Conservation (phyloP, 2,113 vertebrate genomes). For the Zosterops japonicus region DNA sequence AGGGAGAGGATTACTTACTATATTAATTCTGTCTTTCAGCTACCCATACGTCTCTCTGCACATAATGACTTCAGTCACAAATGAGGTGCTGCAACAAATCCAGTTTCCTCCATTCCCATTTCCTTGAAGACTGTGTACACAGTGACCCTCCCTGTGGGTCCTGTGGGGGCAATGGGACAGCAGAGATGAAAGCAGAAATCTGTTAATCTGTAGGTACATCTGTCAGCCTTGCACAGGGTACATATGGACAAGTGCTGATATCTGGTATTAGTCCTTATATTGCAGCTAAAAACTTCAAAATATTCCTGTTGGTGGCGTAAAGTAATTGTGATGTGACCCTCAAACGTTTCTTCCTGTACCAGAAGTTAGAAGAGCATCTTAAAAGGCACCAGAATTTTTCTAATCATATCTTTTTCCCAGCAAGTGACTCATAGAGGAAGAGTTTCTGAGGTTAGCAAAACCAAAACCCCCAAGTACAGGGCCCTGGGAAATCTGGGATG, state of each 20-base stretch:
- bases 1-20: slow-evolving; percentile 70
- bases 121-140: neutral
- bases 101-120: neutral
- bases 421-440: neutral
- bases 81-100: neutral
- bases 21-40: slow-evolving; percentile 72
- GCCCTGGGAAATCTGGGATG: neutral
- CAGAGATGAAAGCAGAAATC: neutral
- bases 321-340: neutral
- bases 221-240: neutral
- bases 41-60: slow-evolving; percentile 40
- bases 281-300: neutral
- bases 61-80: slow-evolving; percentile 52
- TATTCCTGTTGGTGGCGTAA: neutral
- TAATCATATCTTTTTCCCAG: neutral
- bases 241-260: neutral
- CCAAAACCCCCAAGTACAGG: neutral
- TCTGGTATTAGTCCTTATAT: neutral
- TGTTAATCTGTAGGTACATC: neutral
- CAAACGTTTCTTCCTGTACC: neutral
- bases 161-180: neutral
- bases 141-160: neutral
- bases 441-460: neutral
- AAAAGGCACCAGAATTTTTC: neutral
- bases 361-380: neutral